Percentiles rank a stretch among this genome's conserved stretches.
These are phyloP conservation scores for Cyclina sinensis DNA, from an alignment of 1,140 invertebrate genomes.

Conservation along the genomic window DNA sequence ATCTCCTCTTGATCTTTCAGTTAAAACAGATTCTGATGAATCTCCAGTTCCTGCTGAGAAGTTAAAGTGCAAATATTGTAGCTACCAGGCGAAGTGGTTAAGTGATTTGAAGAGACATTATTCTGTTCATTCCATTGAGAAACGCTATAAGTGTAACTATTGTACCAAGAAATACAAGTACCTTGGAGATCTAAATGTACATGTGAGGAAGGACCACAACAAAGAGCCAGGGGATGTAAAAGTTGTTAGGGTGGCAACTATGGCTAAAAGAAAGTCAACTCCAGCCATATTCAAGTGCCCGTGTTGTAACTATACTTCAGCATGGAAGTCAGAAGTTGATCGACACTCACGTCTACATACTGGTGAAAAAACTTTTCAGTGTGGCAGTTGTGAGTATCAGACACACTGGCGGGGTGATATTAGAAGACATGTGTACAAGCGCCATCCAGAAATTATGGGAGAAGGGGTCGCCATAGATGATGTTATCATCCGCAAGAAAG, in stretches of 20 bases:
- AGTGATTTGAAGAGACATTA: conserved; percentile 92
- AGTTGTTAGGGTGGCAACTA: conserved; percentile 76
- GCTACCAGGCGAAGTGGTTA: conserved; percentile 94
- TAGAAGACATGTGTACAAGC: conserved; percentile 86
- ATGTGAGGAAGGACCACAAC: conserved; percentile 83
- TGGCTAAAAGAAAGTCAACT: conserved; percentile 79
- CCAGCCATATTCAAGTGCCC: conserved; percentile 82
- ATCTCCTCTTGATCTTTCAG: conserved; percentile 49
- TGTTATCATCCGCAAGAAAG: conserved; percentile 70
- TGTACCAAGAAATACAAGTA: conserved; percentile 87
- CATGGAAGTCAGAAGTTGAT: conserved; percentile 82
- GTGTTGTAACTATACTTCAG: conserved; percentile 79
- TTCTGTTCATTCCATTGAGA: conserved; percentile 89
- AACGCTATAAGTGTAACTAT: conserved; percentile 85
- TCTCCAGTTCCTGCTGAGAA: conserved; percentile 61
- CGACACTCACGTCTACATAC: conserved; percentile 81
- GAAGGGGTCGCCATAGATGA: conserved; percentile 69
- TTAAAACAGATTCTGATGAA: conserved; percentile 47
- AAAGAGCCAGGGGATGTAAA: conserved; percentile 75
- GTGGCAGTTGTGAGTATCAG: conserved; percentile 84
- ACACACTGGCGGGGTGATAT: conserved; percentile 87
- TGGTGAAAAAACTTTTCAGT: conserved; percentile 84
- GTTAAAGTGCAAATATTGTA: conserved; percentile 90
- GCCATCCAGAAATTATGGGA: conserved; percentile 82
- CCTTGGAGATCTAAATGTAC: conserved; percentile 85